Evolutionary conservation across 1,140 invertebrate genomes (phyloP).

Genomic region (Rhynchophorus ferrugineus): DNA sequence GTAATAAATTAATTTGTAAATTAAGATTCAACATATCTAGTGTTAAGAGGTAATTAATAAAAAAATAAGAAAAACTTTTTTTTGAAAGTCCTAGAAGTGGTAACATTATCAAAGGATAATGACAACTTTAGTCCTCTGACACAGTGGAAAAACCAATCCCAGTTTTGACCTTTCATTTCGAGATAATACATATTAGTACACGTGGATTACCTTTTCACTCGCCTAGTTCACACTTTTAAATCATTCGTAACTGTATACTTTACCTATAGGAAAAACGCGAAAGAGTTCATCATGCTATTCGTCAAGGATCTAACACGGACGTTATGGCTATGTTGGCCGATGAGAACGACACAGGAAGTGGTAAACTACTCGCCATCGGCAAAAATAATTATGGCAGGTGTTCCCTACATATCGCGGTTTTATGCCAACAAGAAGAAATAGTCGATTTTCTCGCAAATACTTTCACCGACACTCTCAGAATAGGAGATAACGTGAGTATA

Average conservation of each 20-base stretch:
- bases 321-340: slow-evolving; percentile 53
- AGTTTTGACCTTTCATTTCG: too few relatives aligned
- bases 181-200: slow-evolving; percentile 5
- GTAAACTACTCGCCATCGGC: slow-evolving; percentile 59
- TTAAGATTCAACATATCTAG: too few relatives aligned
- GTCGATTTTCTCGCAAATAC: slow-evolving; percentile 63
- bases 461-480: slow-evolving; percentile 62
- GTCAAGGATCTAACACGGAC: slow-evolving; percentile 53
- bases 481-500: slow-evolving; percentile 76
- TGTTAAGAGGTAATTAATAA: too few relatives aligned
- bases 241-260: too few relatives aligned
- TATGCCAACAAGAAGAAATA: slow-evolving; percentile 70
- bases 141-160: too few relatives aligned
- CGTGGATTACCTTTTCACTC: too few relatives aligned
- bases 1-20: too few relatives aligned
- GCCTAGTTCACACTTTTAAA: too few relatives aligned
- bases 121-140: too few relatives aligned
- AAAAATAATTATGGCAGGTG: slow-evolving; percentile 66
- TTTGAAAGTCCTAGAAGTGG: too few relatives aligned
- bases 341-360: slow-evolving; percentile 49
- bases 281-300: slow-evolving; percentile 64
- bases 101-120: too few relatives aligned
- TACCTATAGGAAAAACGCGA: slow-evolving; percentile 63
- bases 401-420: slow-evolving; percentile 72
- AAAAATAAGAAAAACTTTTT: too few relatives aligned